These are phyloP conservation scores for Hypotaenidia okinawae DNA, from an alignment of 2,797 vertebrate genomes.

Conservation along the genomic window DNA sequence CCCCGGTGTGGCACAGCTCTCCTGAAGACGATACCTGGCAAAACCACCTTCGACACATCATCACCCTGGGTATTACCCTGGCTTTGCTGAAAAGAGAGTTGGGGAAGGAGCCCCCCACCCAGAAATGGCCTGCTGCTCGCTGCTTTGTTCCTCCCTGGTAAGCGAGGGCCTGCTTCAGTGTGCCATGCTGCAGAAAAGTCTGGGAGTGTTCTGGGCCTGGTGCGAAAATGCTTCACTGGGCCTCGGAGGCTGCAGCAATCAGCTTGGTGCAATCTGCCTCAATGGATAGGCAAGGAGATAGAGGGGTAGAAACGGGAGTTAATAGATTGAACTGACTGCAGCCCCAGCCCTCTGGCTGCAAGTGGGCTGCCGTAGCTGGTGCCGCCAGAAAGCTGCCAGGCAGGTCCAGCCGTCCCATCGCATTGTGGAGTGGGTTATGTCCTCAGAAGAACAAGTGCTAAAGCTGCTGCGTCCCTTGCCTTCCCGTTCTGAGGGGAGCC, in stretches of 20 bases:
- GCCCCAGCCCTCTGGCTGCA: not conserved
- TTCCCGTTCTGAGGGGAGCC: not conserved
- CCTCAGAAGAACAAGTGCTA: not conserved
- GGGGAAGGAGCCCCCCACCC: not conserved
- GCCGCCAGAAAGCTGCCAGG: accelerated
- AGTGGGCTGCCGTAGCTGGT: not conserved
- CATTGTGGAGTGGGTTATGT: not conserved
- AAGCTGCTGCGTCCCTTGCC: not conserved
- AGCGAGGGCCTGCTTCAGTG: accelerated
- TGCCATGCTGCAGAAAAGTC: accelerated
- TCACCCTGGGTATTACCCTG: not conserved
- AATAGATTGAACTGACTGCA: not conserved
- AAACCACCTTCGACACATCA: not conserved
- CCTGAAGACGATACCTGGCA: not conserved
- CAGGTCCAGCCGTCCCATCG: not conserved
- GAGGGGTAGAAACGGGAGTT: not conserved
- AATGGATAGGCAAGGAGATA: not conserved
- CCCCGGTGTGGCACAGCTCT: not conserved
- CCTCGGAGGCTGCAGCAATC: not conserved
- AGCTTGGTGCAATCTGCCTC: not conserved
- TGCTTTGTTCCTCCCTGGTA: not conserved
- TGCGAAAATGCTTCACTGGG: not conserved
- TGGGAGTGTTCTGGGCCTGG: not conserved
- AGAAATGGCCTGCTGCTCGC: accelerated
- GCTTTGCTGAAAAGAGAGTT: not conserved